Percentiles rank a stretch among this genome's conserved stretches.
Evolutionary conservation across 2,113 vertebrate species (phyloP).

Genomic region (Thinocorus orbignyianus): DNA sequence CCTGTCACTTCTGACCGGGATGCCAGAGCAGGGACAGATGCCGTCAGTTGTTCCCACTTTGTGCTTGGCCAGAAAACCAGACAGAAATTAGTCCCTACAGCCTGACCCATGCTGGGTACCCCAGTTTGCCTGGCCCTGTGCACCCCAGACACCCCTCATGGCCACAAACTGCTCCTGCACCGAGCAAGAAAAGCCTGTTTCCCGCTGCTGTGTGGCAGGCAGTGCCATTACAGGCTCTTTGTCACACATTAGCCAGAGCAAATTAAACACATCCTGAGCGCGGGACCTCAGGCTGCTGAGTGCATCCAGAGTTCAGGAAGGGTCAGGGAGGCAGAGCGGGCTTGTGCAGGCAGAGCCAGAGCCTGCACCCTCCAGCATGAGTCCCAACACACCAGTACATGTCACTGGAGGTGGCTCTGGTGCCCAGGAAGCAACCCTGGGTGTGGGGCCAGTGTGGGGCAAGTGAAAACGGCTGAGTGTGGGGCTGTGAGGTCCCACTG

Average conservation of each 20-base stretch:
- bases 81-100: not conserved
- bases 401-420: not conserved
- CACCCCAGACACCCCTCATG: rapidly evolving
- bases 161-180: not conserved
- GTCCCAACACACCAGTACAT: not conserved
- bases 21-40: not conserved
- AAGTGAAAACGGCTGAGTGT: rapidly evolving
- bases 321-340: rapidly evolving
- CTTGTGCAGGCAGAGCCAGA: not conserved
- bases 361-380: not conserved
- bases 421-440: not conserved
- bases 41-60: rapidly evolving
- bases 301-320: not conserved
- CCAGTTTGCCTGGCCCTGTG: rapidly evolving
- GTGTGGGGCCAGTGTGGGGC: not conserved
- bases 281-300: not conserved
- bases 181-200: rapidly evolving
- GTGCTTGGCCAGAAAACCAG: not conserved
- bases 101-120: not conserved
- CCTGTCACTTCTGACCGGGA: not conserved
- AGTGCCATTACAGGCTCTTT: rapidly evolving
- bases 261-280: rapidly evolving
- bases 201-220: rapidly evolving
- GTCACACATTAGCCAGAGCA: not conserved
- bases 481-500: not conserved